Evolutionary conservation across 2,797 vertebrate species (phyloP), one percentile per base, ranked within the genome.

Genomic region (Borostomias antarcticus): DNA sequence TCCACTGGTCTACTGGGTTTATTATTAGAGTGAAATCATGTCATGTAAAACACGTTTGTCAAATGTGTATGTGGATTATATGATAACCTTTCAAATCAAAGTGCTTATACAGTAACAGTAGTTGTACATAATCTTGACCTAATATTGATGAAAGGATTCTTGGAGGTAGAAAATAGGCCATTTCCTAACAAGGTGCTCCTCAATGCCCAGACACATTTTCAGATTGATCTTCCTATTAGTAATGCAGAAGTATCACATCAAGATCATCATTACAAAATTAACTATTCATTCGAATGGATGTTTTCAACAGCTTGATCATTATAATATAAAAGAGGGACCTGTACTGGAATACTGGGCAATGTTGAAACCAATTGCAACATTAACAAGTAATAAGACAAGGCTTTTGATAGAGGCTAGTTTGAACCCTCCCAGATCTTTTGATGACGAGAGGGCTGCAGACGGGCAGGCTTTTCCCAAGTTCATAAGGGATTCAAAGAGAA

Each of bases 91-190:
- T 65, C 32, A 58, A 70, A 72, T 60, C 50, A 66, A 74, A 75
- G 26, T 53, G 48, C 45, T 28, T 47, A 26, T 25, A 43, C 51
- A 11, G 43, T 26, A 25, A 73, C n/a, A 76, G 17, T 43, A 29
- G 61, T 77, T 69, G 7, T 59, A 73, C 37, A 77, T n/a, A n/a
- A n/a, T 32, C 4, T 54, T 33, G 17, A 19, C 29, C 59, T 30
- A 15, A 0, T 68, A 40, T 33, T 76, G n/a, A 5, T 1, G 60
- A 62, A 66, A 79, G 53, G 69, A 62, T 30, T 68, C 4, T 21
- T 56, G 40, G 70, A 82, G 77, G 72, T 80, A 82, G 66, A 80
- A 85, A 78, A 78, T 57, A 60, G 54, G 52, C 53, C 75, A 61
- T 43, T 52, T 28, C 19, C 67, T 70, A 72, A 69, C 3, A 56